Conservation (phyloP, 2,888 invertebrate genomes). For the Dasypolia templi region DNA sequence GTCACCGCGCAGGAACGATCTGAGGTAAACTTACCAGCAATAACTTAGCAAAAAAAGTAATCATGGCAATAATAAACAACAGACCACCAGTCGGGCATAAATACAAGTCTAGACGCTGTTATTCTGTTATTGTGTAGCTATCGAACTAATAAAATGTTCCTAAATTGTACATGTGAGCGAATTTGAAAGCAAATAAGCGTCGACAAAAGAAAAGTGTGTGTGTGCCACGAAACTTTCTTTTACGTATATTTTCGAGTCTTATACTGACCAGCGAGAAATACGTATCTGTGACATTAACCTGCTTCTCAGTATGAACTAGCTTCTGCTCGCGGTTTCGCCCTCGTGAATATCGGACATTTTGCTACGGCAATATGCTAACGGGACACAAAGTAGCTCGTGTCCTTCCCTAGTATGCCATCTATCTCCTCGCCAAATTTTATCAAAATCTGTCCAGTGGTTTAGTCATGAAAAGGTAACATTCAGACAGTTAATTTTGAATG, state of each 20-base stretch:
- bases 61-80: not conserved
- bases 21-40: constrained; percentile 1
- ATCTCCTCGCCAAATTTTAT: no score
- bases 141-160: not conserved
- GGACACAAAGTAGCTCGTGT: no score
- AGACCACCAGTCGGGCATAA: not conserved
- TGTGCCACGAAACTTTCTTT: constrained; percentile 2
- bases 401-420: no score
- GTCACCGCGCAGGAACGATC: not conserved
- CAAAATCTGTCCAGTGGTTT: no score
- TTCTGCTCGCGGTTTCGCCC: no score
- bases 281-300: not conserved
- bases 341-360: no score
- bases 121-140: not conserved
- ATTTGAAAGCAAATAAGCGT: not conserved
- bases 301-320: no score
- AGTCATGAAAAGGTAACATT: no score
- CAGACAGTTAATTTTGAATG: no score
- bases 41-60: not conserved
- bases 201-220: constrained; percentile 10
- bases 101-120: not conserved
- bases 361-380: no score
- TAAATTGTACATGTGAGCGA: not conserved
- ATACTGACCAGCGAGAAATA: not conserved
- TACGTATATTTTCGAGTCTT: not conserved